phyloP scores from a whole-genome alignment of 2,113 vertebrate genomes.

The Himantopus leucocephalus region DNA sequence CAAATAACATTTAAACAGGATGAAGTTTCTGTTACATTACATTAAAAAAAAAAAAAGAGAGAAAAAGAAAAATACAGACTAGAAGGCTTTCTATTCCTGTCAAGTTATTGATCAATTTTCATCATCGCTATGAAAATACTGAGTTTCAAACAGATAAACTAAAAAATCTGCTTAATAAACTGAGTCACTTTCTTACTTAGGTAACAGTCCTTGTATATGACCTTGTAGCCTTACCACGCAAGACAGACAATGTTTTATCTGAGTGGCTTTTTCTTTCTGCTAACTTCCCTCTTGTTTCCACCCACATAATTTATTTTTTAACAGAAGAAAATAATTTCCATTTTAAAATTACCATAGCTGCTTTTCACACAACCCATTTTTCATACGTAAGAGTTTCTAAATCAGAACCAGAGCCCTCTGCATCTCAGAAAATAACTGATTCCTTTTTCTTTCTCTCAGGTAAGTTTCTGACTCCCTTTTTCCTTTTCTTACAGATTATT shows the following conservation, averaged over 20 bases:
- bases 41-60: neutral
- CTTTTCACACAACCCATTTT: slow-evolving; percentile 31
- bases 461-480: neutral
- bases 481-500: slow-evolving; percentile 17
- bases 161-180: neutral
- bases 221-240: neutral
- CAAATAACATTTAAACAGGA: neutral
- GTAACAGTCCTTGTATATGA: neutral
- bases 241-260: neutral
- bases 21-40: neutral
- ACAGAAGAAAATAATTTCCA: slow-evolving; percentile 45
- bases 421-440: slow-evolving; percentile 31
- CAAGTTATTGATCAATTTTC: neutral
- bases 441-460: neutral
- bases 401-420: neutral
- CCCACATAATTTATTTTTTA: slow-evolving; percentile 54
- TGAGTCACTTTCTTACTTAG: neutral
- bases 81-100: neutral
- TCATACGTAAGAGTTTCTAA: slow-evolving; percentile 26
- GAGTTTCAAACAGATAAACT: neutral
- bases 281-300: slow-evolving; percentile 15
- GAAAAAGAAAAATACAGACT: neutral
- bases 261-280: slow-evolving; percentile 1
- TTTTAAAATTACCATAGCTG: slow-evolving; percentile 65
- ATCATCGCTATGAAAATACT: neutral